These are phyloP conservation scores for Tragulus kanchil DNA, from an alignment of 2,113 vertebrate species.

Conservation along the genomic window DNA sequence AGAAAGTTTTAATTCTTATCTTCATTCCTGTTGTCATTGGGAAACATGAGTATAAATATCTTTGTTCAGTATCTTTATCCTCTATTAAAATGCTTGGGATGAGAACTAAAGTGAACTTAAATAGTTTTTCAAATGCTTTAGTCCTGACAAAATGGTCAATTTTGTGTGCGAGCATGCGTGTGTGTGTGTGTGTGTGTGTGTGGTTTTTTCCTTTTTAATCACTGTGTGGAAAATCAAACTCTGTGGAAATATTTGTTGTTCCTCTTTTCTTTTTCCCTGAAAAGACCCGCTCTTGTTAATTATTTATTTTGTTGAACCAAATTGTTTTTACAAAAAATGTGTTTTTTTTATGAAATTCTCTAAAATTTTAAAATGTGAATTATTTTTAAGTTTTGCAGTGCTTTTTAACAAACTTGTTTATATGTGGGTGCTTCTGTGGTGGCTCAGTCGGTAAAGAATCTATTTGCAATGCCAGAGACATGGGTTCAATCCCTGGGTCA, in stretches of 20 bases:
- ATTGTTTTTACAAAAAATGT: constrained; percentile 4
- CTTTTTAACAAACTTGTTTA: neutral
- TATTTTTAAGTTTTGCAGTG: constrained; percentile 9
- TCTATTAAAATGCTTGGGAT: neutral
- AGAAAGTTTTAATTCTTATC: neutral
- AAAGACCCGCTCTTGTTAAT: neutral
- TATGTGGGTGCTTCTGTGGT: neutral
- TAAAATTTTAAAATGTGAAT: constrained; percentile 29
- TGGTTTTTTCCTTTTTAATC: no score
- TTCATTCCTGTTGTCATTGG: neutral
- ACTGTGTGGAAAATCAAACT: no score
- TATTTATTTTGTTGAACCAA: constrained; percentile 43
- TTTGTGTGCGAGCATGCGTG: neutral
- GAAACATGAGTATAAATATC: neutral
- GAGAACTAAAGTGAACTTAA: constrained; percentile 38
- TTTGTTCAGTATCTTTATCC: neutral
- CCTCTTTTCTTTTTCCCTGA: neutral
- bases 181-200: no score
- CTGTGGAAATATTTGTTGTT: no score
- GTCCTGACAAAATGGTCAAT: neutral
- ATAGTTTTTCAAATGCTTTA: constrained; percentile 17
- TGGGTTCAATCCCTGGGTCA: neutral
- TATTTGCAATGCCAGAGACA: neutral
- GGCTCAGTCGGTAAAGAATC: neutral
- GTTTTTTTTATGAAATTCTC: neutral